These are phyloP conservation scores for Sander lucioperca DNA, from an alignment of 2,113 vertebrate genomes.

Conservation along the genomic window DNA sequence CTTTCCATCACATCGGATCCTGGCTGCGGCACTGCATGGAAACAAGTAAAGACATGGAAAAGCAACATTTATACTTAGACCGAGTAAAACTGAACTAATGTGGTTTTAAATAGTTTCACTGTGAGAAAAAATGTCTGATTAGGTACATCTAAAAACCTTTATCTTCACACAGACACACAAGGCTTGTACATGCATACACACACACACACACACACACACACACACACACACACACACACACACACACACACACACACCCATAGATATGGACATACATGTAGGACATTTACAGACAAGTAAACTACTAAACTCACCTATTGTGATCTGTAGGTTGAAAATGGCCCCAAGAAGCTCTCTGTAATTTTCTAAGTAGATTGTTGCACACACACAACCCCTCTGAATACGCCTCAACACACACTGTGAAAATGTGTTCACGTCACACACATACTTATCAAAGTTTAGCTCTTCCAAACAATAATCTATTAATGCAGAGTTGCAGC, in stretches of 20 bases:
- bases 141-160: background rate
- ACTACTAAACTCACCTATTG: background rate
- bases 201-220: background rate
- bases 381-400: background rate
- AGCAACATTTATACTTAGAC: background rate
- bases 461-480: background rate
- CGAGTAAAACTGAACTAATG: background rate
- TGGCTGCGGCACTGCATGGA: conserved; percentile 35
- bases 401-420: background rate
- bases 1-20: conserved; percentile 40
- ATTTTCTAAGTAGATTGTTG: background rate
- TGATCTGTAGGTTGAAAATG: background rate
- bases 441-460: background rate
- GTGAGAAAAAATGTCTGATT: conserved; percentile 4
- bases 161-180: background rate
- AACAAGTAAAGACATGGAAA: background rate
- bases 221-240: background rate
- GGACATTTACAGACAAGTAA: background rate
- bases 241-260: background rate
- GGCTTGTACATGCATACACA: background rate
- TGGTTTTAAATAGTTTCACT: background rate
- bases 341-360: background rate
- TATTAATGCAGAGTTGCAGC: conserved; percentile 1
- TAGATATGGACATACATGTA: background rate
- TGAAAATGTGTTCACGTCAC: background rate